Conservation (phyloP, 2,888 invertebrate genomes). For the Emmelina monodactyla region DNA sequence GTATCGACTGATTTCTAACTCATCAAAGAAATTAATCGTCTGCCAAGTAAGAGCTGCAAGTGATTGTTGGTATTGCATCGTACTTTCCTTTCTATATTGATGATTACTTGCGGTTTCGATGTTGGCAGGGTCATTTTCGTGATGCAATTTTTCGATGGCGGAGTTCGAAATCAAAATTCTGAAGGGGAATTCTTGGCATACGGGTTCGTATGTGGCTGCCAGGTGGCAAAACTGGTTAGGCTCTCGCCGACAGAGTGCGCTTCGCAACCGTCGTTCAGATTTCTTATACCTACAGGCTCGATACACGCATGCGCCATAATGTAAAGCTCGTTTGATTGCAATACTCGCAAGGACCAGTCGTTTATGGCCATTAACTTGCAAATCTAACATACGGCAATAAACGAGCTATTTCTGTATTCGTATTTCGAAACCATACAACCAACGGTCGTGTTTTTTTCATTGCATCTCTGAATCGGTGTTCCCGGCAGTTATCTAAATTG, state of each 20-base stretch:
- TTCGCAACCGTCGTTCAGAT: neutral
- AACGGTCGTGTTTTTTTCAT: too few species aligned
- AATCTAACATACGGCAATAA: neutral
- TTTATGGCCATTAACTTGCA: neutral
- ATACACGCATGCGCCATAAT: neutral
- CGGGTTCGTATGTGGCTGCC: neutral
- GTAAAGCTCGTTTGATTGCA: neutral
- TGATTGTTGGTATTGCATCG: too few species aligned
- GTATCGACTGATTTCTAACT: neutral
- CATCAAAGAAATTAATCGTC: slow-evolving; percentile 28
- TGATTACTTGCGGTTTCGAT: too few species aligned
- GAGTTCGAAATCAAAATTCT: neutral
- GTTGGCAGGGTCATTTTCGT: neutral
- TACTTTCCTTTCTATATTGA: too few species aligned
- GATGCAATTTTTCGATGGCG: neutral
- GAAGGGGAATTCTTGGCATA: neutral
- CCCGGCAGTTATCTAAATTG: too few species aligned
- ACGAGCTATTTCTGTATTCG: neutral
- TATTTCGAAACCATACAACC: too few species aligned
- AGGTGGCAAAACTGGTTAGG: slow-evolving; percentile 1
- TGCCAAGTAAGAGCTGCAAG: slow-evolving; percentile 27
- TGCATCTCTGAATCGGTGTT: too few species aligned
- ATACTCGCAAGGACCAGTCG: neutral
- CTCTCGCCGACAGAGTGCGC: neutral
- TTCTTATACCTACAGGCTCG: too few species aligned